A percentile compares a stretch with the other conserved stretches of the same genome.
Evolutionary conservation across 2,113 vertebrate genomes (phyloP).

Genomic region (Alethe castanea): DNA sequence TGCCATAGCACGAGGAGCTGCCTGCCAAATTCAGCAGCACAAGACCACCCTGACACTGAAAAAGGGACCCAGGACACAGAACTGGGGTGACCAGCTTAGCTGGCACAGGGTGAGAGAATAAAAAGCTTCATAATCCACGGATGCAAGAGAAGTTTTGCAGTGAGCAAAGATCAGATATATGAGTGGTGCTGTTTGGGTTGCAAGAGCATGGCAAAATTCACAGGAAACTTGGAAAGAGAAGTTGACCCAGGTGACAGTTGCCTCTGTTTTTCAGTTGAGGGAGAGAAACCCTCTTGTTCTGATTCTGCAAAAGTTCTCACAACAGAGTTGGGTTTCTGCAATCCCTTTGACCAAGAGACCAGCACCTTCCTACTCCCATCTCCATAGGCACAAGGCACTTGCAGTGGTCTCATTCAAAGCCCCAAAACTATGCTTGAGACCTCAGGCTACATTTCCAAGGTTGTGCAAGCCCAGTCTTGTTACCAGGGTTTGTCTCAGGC

Average conservation of each 20-base stretch:
- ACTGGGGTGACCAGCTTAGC: background rate
- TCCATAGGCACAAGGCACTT: background rate
- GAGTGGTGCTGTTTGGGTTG: background rate
- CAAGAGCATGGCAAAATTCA: background rate
- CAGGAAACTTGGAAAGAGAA: background rate
- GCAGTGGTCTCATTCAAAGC: background rate
- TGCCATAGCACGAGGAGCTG: background rate
- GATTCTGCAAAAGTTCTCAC: background rate
- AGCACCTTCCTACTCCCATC: background rate
- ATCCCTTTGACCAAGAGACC: background rate
- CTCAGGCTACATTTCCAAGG: background rate
- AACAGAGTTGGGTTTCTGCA: background rate
- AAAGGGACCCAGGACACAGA: background rate
- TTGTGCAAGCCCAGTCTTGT: background rate
- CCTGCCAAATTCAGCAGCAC: background rate
- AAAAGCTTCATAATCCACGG: background rate
- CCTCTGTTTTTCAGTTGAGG: background rate
- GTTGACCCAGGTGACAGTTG: background rate
- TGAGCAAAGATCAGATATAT: accelerated
- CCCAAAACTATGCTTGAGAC: background rate
- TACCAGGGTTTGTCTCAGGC: background rate
- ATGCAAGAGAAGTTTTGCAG: background rate
- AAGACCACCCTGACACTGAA: background rate
- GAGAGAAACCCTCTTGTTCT: background rate
- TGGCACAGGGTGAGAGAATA: background rate